Base-by-base conservation (phyloP, 2,888 invertebrate genomes). In the Hesperia comma region DNA sequence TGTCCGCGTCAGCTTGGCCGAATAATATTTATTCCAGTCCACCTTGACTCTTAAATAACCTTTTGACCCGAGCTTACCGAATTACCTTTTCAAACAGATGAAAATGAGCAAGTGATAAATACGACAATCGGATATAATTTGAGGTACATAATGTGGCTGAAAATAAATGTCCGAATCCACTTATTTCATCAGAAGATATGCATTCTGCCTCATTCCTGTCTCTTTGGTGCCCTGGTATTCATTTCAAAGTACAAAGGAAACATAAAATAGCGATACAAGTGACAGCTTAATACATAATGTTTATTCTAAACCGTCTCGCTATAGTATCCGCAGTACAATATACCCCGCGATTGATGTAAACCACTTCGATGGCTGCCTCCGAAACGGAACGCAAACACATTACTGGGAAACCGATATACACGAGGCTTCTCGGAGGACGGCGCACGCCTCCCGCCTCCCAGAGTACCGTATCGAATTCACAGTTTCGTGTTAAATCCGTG, bases 321-420 rank as follows among this genome's bases (percentile, higher is more conserved):
- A 17, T 17, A 15, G 8, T 46, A 2, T 46, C 3, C 8, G 17
- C 15, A 49, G 19, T 49, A 49, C 49, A 60, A 60, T 46, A 33
- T 17, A 49, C 10, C 43, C 21, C 41, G 6, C 26, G 46, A 54
- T 63, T 46, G 55, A 63, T 63, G 55, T 33, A 63, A 63, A 63
- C 41, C 62, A 62, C 41, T 62, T 54, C 17, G 62, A 26, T n/a
- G 62, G 41, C 32, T 54, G 41, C 12, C 14, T 32, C 19, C 41
- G 43, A 41, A 55, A 55, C 61, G 55, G 19, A 43, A 55, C 32
- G 62, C 55, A 63, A 63, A 63, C 55, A 63, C 62, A 63, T 63
- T 63, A 63, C 60, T 32, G 60, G 41, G 33, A 43, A 19, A 63
- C 43, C 55, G 63, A 55, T 63, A 55, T 46, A 33, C 55, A 46